Percentiles rank a stretch among this genome's conserved stretches.
phyloP scores from a whole-genome alignment of 2,113 vertebrate genomes.

The Vulpes lagopus region DNA sequence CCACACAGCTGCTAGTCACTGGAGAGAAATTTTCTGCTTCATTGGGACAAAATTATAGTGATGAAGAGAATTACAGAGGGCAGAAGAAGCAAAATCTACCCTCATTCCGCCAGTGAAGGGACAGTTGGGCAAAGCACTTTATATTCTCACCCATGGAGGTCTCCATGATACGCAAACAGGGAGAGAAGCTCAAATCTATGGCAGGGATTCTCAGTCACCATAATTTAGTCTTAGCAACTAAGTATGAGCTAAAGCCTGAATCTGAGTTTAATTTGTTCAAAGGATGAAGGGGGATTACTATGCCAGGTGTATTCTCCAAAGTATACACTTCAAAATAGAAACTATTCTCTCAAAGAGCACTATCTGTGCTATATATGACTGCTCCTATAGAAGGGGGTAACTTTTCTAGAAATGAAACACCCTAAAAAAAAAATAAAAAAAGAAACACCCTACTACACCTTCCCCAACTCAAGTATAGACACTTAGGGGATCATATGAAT shows the following conservation, averaged over 20 bases:
- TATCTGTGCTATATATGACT: neutral
- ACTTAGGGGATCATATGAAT: neutral
- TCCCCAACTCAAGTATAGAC: neutral
- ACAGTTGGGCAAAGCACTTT: neutral
- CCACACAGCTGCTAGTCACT: neutral
- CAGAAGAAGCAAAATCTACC: neutral
- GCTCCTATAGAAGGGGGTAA: neutral
- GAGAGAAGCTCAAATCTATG: neutral
- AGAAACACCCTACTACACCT: neutral
- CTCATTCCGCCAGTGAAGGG: neutral
- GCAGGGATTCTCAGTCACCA: neutral
- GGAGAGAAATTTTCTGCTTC: conserved; percentile 41
- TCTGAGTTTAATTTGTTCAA: neutral
- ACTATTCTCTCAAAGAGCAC: neutral
- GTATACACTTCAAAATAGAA: neutral
- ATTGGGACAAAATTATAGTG: neutral
- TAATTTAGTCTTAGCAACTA: neutral
- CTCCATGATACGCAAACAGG: neutral
- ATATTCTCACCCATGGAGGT: neutral
- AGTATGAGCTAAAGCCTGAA: neutral
- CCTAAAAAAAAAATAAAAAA: too few relatives aligned
- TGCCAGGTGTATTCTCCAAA: neutral
- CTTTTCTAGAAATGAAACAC: neutral
- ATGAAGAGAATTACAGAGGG: neutral
- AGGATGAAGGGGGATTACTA: neutral